Evolutionary conservation across 2,113 vertebrate genomes (phyloP).

Genomic region (Syngnathus scovelli): DNA sequence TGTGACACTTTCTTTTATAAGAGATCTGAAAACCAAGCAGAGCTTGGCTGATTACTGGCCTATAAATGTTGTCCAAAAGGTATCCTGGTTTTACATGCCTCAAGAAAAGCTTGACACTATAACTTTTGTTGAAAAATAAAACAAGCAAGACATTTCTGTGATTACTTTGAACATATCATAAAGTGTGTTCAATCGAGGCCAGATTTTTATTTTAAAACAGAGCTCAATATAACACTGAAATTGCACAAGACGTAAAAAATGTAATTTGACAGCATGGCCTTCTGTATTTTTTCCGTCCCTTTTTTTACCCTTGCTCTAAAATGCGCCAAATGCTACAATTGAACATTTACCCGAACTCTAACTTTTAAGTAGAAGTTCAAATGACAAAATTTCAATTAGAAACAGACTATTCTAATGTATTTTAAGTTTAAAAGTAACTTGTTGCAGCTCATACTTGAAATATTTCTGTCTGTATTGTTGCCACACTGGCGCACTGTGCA

Average conservation of each 20-base stretch:
- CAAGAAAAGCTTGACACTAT: slow-evolving; percentile 3
- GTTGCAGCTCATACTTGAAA: too few relatives aligned
- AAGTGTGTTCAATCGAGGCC: background rate
- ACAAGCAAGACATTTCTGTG: background rate
- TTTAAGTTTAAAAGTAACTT: background rate
- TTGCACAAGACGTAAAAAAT: background rate
- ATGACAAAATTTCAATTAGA: background rate
- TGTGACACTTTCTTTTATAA: background rate
- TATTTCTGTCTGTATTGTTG: too few relatives aligned
- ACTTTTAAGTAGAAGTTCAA: background rate
- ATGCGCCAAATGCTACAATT: background rate
- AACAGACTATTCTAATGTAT: background rate
- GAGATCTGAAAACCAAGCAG: background rate
- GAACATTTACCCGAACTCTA: background rate
- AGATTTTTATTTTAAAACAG: too few relatives aligned
- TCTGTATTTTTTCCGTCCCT: background rate
- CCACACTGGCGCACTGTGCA: too few relatives aligned
- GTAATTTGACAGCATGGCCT: background rate
- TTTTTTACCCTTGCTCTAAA: background rate
- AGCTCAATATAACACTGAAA: background rate
- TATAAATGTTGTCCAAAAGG: slow-evolving; percentile 12
- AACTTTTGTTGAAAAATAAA: slow-evolving; percentile 1
- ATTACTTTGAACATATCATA: background rate
- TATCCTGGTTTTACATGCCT: background rate
- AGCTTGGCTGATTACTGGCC: background rate